These are phyloP conservation scores for human DNA, from an alignment of 2,113 vertebrate genomes.

Conservation along the genomic window DNA sequence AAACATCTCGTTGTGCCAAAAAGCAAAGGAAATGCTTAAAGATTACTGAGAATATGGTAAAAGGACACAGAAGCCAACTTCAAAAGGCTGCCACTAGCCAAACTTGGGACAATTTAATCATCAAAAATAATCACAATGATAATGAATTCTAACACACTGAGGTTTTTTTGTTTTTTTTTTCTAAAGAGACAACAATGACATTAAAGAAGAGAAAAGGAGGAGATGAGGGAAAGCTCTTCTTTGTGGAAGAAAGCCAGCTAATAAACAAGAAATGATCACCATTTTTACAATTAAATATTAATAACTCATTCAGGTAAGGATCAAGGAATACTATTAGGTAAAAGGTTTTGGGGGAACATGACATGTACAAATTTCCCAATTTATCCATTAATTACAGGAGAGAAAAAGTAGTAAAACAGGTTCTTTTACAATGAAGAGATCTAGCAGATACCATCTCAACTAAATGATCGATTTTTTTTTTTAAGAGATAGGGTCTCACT, in stretches of 20 bases:
- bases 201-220: background rate
- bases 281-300: background rate
- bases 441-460: background rate
- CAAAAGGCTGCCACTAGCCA: background rate
- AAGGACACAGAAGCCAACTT: background rate
- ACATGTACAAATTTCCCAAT: background rate
- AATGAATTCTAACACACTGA: background rate
- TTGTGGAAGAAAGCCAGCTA: background rate
- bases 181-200: background rate
- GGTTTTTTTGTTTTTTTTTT: too few relatives aligned
- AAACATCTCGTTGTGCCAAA: background rate
- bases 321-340: background rate
- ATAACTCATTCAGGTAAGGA: background rate
- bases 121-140: background rate
- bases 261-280: background rate
- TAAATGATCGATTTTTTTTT: background rate
- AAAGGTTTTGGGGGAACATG: background rate
- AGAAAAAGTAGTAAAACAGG: background rate
- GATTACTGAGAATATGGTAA: background rate
- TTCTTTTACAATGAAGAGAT: background rate
- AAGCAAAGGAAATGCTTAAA: slow-evolving; percentile 2
- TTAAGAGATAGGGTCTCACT: background rate
- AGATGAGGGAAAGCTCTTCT: background rate
- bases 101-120: background rate
- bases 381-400: background rate